Evolutionary conservation across 2,797 vertebrate species (phyloP), one percentile per base, ranked within the genome.

Genomic region (Heteromormyrus szaboi): DNA sequence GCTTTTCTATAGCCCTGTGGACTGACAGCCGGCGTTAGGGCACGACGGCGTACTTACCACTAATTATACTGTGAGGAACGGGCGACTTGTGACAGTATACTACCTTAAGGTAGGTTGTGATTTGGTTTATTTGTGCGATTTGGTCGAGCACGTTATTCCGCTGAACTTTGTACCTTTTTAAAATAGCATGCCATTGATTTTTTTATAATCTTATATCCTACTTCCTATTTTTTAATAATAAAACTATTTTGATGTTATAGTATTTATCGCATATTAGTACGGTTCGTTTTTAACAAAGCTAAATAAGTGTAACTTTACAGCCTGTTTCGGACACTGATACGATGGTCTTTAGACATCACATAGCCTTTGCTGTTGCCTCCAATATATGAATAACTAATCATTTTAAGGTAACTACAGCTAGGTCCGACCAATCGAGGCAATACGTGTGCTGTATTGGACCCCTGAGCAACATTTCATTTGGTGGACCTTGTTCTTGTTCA

Each of bases 401-500:
- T 44, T 44, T 44, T 46, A 81, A 81, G 76, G 19, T 81, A 81
- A 46, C 76, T 46, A 22, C 41, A 81, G 41, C 37, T 44, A 41
- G 44, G 41, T n/a, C 76, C 37, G 76, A 17, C 19, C 33, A 11
- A 3, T 46, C 37, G 41, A 79, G 37, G 68, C 3, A 1, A 72
- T 37, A 81, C 7, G 7, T n/a, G 5, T 22, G 68, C 68, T 72
- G 5, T 37, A 76, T 19, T 19, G 41, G 17, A 81, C 41, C 19
- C 8, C n/a, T 81, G 41, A 46, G 19, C 17, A n/a, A 11, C 41
- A 22, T 46, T 81, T 81, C 19, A 19, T 88, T 51, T 76, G 46
- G 33, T 59, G 41, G 5, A 62, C 41, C 5, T 12, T 37, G 8
- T 87, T 41, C 56, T 84, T 72, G 7, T 25, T 2, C 89, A 96